Evolutionary conservation across 2,797 vertebrate species (phyloP).

Genomic region (Podarcis siculus): DNA sequence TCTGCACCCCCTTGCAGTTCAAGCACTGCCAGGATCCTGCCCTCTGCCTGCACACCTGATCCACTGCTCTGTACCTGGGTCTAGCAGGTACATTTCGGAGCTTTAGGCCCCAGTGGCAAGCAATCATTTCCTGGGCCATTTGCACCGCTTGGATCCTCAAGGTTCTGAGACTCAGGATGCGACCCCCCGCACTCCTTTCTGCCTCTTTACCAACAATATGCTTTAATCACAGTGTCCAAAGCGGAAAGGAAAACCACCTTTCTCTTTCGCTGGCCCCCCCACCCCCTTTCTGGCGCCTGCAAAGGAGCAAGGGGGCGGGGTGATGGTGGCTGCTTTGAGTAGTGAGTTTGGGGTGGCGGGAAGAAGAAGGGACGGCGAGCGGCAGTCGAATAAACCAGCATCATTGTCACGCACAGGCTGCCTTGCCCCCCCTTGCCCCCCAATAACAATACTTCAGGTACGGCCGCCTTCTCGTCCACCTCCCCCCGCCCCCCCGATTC

Average conservation of each 20-base stretch:
- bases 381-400: conserved; percentile 46
- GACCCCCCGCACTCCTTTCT: neutral
- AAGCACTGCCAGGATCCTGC: neutral
- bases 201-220: no score
- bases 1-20: neutral
- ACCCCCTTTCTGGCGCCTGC: neutral
- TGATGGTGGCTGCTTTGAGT: neutral
- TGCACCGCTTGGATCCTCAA: no score
- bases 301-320: neutral
- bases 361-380: neutral
- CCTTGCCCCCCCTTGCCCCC: conserved; percentile 34
- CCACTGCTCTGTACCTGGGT: neutral
- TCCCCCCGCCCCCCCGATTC: neutral
- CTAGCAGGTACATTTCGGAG: no score
- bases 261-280: neutral
- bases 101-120: neutral
- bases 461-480: conserved; percentile 43
- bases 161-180: no score
- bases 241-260: neutral
- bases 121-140: neutral
- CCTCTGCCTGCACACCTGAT: neutral
- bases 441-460: conserved; percentile 50
- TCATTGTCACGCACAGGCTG: conserved; percentile 44
- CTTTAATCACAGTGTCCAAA: no score
- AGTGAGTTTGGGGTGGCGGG: neutral